phyloP scores from a whole-genome alignment of 2,113 vertebrate genomes.

The Struthidea cinerea region DNA sequence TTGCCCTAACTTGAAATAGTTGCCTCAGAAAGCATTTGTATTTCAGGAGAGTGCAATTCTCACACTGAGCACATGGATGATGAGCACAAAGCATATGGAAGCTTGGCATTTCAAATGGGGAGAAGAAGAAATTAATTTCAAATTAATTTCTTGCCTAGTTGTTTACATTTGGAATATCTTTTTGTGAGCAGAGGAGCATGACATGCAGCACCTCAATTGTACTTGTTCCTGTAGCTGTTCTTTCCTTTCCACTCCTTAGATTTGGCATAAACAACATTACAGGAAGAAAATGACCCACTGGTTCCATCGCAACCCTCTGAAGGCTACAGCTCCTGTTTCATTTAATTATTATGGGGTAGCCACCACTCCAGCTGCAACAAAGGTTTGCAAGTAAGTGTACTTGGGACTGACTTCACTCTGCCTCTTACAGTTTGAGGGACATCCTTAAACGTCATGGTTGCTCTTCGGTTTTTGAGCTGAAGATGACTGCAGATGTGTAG shows the following conservation, averaged over 20 bases:
- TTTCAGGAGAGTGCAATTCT: not conserved
- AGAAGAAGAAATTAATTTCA: not conserved
- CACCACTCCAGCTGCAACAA: conserved; percentile 83
- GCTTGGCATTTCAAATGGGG: not conserved
- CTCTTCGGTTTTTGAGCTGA: not conserved
- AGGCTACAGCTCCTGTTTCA: conserved; percentile 90
- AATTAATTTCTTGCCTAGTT: not conserved
- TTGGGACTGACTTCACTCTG: not conserved
- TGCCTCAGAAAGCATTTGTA: not conserved
- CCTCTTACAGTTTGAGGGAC: not conserved
- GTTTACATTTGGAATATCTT: not conserved
- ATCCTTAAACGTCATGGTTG: not conserved
- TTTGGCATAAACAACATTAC: not conserved
- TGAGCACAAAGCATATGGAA: not conserved
- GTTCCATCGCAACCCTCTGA: conserved; percentile 98
- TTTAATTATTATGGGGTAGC: conserved; percentile 93
- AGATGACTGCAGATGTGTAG: not conserved
- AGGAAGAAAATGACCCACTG: conserved; percentile 89
- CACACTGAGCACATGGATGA: not conserved
- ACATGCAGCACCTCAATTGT: not conserved
- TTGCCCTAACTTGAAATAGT: not conserved
- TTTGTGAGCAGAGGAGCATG: not conserved
- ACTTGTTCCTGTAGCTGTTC: not conserved
- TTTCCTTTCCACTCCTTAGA: not conserved
- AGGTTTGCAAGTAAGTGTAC: conserved; percentile 92